Evolutionary conservation across 2,797 vertebrate genomes (phyloP).

Genomic region (Geotrypetes seraphini): DNA sequence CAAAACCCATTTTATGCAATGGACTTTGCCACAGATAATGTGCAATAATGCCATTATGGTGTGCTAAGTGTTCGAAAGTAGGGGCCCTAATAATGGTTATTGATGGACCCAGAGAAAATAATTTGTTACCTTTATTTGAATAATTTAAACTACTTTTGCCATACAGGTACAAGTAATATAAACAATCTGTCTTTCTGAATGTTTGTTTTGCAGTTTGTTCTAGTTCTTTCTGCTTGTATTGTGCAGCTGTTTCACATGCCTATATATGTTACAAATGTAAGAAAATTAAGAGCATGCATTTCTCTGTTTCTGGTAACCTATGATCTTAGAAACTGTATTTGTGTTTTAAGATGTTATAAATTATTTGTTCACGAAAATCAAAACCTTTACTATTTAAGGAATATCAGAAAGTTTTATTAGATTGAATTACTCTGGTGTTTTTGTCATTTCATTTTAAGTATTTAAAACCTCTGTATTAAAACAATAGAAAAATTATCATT

Average conservation of each 20-base stretch:
- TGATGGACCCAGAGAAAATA: slow-evolving; percentile 24
- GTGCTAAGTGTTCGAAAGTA: too few species aligned
- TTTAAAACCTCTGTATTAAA: slow-evolving; percentile 21
- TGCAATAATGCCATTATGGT: too few species aligned
- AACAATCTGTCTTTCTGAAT: slow-evolving; percentile 23
- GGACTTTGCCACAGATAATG: too few species aligned
- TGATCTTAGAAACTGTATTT: slow-evolving; percentile 35
- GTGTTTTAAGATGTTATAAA: slow-evolving; percentile 34
- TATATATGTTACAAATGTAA: slow-evolving; percentile 28
- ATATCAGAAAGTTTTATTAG: slow-evolving; percentile 32
- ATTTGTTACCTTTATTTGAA: slow-evolving; percentile 31
- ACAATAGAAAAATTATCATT: slow-evolving; percentile 32
- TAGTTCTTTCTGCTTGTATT: slow-evolving; percentile 20
- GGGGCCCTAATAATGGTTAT: slow-evolving; percentile 3
- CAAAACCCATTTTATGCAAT: too few species aligned
- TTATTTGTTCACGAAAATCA: slow-evolving; percentile 26
- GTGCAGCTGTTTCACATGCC: slow-evolving; percentile 25
- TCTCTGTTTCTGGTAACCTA: slow-evolving; percentile 34
- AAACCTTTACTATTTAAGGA: slow-evolving; percentile 32
- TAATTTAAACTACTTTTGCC: slow-evolving; percentile 26
- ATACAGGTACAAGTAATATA: slow-evolving; percentile 27
- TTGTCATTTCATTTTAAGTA: slow-evolving; percentile 35
- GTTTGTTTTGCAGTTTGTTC: slow-evolving; percentile 29
- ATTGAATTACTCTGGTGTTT: slow-evolving; percentile 34
- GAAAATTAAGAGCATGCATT: slow-evolving; percentile 29